A percentile compares a stretch with the other conserved stretches of the same genome.
phyloP scores from a whole-genome alignment of 2,888 invertebrate genomes.

The Sphaeridia pumilis region DNA sequence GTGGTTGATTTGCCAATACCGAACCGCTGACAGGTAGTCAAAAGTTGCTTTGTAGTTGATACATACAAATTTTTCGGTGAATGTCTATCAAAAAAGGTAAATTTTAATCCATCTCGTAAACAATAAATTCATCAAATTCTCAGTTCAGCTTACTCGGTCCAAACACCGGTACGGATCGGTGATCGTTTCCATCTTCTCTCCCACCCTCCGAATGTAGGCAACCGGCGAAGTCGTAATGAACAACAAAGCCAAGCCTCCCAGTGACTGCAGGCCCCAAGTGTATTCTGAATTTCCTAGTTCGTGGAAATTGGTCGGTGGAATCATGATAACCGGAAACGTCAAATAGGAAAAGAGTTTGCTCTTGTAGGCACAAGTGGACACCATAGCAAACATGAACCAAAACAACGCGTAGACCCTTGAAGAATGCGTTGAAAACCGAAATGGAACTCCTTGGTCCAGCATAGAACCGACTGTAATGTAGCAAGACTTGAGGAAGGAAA shows the following conservation, averaged over 20 bases:
- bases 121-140: neutral
- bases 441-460: slow-evolving; percentile 31
- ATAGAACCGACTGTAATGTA: slow-evolving; percentile 29
- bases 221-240: slow-evolving; percentile 33
- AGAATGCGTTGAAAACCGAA: slow-evolving; percentile 19
- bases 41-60: slow-evolving; percentile 33
- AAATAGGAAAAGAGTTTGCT: slow-evolving; percentile 33
- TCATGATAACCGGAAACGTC: slow-evolving; percentile 29
- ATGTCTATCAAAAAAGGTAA: slow-evolving; percentile 15
- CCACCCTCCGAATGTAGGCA: slow-evolving; percentile 23
- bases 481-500: slow-evolving; percentile 21
- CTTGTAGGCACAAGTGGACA: slow-evolving; percentile 24
- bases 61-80: slow-evolving; percentile 27
- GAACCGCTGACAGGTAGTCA: slow-evolving; percentile 30
- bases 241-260: slow-evolving; percentile 30
- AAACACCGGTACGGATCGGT: slow-evolving; percentile 32
- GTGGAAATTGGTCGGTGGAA: slow-evolving; percentile 26
- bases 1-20: slow-evolving; percentile 30
- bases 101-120: neutral
- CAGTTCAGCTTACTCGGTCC: slow-evolving; percentile 19
- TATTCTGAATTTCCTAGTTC: slow-evolving; percentile 23
- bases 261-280: slow-evolving; percentile 28
- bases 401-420: slow-evolving; percentile 23
- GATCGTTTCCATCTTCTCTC: slow-evolving; percentile 28
- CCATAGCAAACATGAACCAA: slow-evolving; percentile 32